Conservation (phyloP, 1,140 invertebrate genomes). For the Chionoecetes opilio region DNA sequence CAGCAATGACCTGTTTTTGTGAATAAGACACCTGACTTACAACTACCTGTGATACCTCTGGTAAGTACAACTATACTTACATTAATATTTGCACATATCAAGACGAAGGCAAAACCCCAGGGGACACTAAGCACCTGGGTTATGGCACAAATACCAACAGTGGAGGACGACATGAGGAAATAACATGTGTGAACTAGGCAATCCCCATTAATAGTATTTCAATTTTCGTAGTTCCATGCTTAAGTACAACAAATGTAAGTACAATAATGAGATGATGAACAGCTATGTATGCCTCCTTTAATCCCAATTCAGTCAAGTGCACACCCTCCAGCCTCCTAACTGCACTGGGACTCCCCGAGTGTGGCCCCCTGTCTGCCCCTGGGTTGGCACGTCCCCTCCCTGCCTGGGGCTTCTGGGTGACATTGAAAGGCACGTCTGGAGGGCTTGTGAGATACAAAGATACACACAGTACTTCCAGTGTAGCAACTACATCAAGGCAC, state of each 20-base stretch:
- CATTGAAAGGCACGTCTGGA: conserved; percentile 59
- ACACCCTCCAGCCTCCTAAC: background rate
- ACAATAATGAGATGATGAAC: conserved; percentile 77
- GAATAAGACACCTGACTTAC: conserved; percentile 75
- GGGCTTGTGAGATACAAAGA: background rate
- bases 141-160: conserved; percentile 77
- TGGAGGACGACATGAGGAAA: conserved; percentile 65
- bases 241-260: conserved; percentile 79
- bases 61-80: conserved; percentile 79
- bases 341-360: background rate
- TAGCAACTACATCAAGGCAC: conserved; percentile 51
- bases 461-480: background rate
- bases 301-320: background rate
- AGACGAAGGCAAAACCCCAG: conserved; percentile 77
- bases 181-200: conserved; percentile 63
- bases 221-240: conserved; percentile 72
- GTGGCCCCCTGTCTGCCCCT: background rate
- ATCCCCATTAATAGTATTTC: conserved; percentile 65
- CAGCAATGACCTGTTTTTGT: conserved; percentile 74
- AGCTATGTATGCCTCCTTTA: conserved; percentile 69
- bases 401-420: conserved; percentile 40
- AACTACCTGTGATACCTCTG: conserved; percentile 77
- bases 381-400: conserved; percentile 68
- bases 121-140: conserved; percentile 65
- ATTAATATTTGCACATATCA: conserved; percentile 78